These are phyloP conservation scores for Xanthia icteritia DNA, from an alignment of 2,888 invertebrate genomes.

Conservation along the genomic window DNA sequence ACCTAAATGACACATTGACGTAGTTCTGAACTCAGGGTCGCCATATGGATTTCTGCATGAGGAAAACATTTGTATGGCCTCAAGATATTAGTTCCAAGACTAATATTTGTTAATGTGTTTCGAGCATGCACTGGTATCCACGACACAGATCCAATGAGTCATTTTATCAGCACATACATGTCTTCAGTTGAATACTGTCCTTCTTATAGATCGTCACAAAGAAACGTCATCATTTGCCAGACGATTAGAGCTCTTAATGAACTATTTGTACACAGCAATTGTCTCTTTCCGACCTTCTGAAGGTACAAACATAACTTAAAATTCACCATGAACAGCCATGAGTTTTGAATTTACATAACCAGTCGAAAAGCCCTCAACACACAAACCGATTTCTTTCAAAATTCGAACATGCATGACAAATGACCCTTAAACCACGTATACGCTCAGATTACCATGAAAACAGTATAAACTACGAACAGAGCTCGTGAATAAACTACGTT, in stretches of 20 bases:
- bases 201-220: not conserved
- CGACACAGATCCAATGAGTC: conserved; percentile 39
- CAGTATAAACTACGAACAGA: conserved; percentile 25
- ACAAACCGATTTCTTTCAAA: conserved; percentile 16
- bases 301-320: not conserved
- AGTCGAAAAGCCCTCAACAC: conserved; percentile 3
- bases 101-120: conserved; percentile 38
- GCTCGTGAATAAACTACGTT: conserved; percentile 46
- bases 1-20: conserved; percentile 41
- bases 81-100: conserved; percentile 18
- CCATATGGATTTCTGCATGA: conserved; percentile 19
- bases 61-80: conserved; percentile 34
- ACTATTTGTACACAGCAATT: not conserved
- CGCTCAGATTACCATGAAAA: conserved; percentile 48
- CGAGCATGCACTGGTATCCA: conserved; percentile 37
- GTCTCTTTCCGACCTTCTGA: not conserved
- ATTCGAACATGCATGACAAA: conserved; percentile 33
- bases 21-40: conserved; percentile 40
- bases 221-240: conserved; percentile 9
- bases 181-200: conserved; percentile 1
- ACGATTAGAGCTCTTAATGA: not conserved
- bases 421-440: conserved; percentile 22
- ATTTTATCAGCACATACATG: conserved; percentile 14
- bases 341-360: conserved; percentile 1
- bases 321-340: not conserved